Evolutionary conservation across 2,888 invertebrate genomes (phyloP).

Genomic region (Odontothrips loti): DNA sequence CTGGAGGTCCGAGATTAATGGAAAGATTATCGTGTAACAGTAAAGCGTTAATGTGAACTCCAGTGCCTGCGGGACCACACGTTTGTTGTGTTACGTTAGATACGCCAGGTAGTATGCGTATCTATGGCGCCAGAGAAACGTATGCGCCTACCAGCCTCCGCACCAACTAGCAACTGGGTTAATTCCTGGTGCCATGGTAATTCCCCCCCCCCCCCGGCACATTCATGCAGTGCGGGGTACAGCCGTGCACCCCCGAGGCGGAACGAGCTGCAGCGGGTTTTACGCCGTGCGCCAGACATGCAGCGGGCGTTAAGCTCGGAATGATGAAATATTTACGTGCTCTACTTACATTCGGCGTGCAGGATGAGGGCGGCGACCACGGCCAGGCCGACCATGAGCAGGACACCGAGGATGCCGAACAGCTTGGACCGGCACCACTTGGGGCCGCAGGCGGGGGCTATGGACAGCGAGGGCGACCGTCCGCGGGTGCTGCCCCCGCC

Average conservation of each 20-base stretch:
- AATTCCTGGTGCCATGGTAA: too few relatives aligned
- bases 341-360: background rate
- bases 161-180: too few relatives aligned
- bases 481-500: background rate
- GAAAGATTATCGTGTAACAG: too few relatives aligned
- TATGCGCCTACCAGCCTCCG: too few relatives aligned
- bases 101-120: too few relatives aligned
- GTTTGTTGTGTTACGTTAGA: too few relatives aligned
- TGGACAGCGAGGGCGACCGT: conserved; percentile 8
- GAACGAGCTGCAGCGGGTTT: background rate
- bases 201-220: too few relatives aligned
- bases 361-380: conserved; percentile 11
- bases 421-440: conserved; percentile 19
- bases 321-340: background rate
- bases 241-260: background rate
- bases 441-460: conserved; percentile 9
- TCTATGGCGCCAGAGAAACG: too few relatives aligned
- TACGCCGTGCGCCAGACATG: too few relatives aligned
- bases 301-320: background rate
- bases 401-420: conserved; percentile 4
- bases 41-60: too few relatives aligned
- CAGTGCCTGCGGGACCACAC: too few relatives aligned
- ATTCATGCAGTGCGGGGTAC: background rate
- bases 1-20: too few relatives aligned
- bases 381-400: conserved; percentile 4